Conservation (phyloP, 2,113 vertebrate species). For the Neogale vison region DNA sequence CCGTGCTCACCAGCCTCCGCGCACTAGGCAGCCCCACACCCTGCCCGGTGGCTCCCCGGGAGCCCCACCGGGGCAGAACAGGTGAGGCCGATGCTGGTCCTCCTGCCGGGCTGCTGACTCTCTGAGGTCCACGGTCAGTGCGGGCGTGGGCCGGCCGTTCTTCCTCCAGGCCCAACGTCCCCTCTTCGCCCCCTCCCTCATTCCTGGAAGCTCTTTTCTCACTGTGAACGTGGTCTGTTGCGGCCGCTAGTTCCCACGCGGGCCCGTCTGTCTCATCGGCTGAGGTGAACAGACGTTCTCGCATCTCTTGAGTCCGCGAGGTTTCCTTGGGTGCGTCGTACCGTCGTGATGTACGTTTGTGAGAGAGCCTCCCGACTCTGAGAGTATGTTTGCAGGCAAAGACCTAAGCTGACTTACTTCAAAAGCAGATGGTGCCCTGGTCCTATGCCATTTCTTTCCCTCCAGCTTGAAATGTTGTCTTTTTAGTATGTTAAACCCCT, state of each 20-base stretch:
- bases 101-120: rapidly evolving
- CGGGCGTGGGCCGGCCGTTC: rapidly evolving
- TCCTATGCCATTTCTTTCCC: not conserved
- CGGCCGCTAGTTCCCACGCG: rapidly evolving
- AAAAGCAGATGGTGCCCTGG: rapidly evolving
- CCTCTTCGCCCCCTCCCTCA: not conserved
- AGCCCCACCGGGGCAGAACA: rapidly evolving
- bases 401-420: not conserved
- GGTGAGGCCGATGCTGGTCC: not conserved
- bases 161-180: not conserved
- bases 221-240: rapidly evolving
- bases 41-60: not conserved
- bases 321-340: not conserved
- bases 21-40: rapidly evolving
- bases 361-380: rapidly evolving
- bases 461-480: not conserved
- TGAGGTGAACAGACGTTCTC: not conserved
- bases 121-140: no score
- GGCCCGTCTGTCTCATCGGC: not conserved
- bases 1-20: not conserved
- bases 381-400: not conserved
- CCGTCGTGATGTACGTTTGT: rapidly evolving
- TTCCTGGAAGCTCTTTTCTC: no score
- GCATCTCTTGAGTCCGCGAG: not conserved
- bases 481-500: no score